A percentile compares a stretch with the other conserved stretches of the same genome.
Evolutionary conservation across 2,888 invertebrate species (phyloP).

Genomic region (Lepeophtheirus nordmannii): DNA sequence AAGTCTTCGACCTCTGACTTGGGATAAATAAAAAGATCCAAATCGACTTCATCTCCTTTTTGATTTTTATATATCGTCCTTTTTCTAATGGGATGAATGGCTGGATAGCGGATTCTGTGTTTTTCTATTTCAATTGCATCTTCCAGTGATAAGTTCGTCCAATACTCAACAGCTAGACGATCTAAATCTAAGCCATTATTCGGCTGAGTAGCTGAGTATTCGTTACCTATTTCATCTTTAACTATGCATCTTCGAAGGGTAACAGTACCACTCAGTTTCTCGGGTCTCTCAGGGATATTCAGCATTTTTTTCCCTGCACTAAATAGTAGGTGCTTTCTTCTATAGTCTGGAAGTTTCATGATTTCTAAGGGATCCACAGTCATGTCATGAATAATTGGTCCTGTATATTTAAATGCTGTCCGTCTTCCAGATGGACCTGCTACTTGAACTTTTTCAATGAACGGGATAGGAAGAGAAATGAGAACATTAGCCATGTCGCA

Average conservation of each 20-base stretch:
- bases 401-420: neutral
- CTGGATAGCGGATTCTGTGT: neutral
- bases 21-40: neutral
- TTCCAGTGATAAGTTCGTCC: neutral
- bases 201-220: neutral
- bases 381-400: neutral
- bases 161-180: neutral
- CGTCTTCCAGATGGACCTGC: constrained; percentile 1
- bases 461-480: neutral
- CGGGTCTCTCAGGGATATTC: neutral
- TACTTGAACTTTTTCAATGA: neutral
- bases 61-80: neutral
- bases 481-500: constrained; percentile 5
- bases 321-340: neutral
- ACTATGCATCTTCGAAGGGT: neutral
- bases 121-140: neutral
- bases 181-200: constrained; percentile 2
- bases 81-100: constrained; percentile 2
- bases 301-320: neutral
- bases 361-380: neutral
- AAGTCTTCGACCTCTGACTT: neutral
- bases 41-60: neutral
- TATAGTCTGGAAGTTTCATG: neutral
- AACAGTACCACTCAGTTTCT: neutral
- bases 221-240: neutral